Percentiles rank a stretch among this genome's conserved stretches.
These are phyloP conservation scores for Masnerella sp. DNA, from an alignment of 2,888 invertebrate genomes.

Conservation along the genomic window DNA sequence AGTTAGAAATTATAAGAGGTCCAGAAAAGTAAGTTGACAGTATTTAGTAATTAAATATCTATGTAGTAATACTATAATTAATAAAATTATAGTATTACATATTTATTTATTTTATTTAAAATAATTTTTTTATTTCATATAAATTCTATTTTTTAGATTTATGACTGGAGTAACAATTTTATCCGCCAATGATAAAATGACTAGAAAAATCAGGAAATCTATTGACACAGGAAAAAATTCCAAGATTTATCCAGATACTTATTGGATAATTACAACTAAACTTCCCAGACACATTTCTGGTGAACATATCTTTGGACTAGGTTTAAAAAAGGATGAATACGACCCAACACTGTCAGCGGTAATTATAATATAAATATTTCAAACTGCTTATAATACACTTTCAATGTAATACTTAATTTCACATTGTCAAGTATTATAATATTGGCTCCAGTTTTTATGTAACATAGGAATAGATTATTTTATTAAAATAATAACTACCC, in stretches of 20 bases:
- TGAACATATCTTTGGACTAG: conserved; percentile 19
- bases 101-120: neutral
- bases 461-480: too few species aligned
- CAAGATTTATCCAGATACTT: conserved; percentile 25
- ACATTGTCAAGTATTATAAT: too few species aligned
- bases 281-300: conserved; percentile 38
- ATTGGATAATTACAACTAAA: conserved; percentile 60
- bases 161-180: conserved; percentile 57
- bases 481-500: neutral
- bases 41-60: conserved; percentile 3
- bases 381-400: too few species aligned
- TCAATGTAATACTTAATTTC: too few species aligned
- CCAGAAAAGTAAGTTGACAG: conserved; percentile 54
- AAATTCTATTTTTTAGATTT: conserved; percentile 29
- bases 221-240: neutral
- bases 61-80: neutral
- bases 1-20: conserved; percentile 38
- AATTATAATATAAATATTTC: conserved; percentile 14
- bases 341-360: conserved; percentile 26
- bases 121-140: neutral
- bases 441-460: too few species aligned
- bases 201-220: conserved; percentile 14
- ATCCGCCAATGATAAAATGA: conserved; percentile 4
- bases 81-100: neutral
- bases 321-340: conserved; percentile 4